These are phyloP conservation scores for Neolamprologus hecqui DNA, from an alignment of 2,113 vertebrate species.

Conservation along the genomic window DNA sequence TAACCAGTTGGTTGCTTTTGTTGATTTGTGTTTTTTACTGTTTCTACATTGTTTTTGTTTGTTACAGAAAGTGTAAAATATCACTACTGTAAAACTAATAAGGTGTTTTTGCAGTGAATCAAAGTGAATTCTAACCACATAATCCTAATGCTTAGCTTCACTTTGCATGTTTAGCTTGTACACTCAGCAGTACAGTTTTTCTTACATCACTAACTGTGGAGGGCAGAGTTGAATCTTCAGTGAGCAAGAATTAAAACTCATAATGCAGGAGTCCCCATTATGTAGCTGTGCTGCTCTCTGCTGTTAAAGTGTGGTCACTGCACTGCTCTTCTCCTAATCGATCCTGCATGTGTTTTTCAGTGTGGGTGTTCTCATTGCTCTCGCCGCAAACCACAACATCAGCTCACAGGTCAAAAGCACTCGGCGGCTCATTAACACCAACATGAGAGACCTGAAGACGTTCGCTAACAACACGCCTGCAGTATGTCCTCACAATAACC, in stretches of 20 bases:
- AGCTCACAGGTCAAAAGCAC: conserved; percentile 75
- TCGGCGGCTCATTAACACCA: conserved; percentile 79
- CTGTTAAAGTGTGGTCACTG: neutral
- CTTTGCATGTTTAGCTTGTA: neutral
- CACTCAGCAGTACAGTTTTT: neutral
- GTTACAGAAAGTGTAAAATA: neutral
- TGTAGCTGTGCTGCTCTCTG: conserved; percentile 24
- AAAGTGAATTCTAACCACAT: neutral
- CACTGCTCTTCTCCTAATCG: neutral
- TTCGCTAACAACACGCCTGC: conserved; percentile 79
- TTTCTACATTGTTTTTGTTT: neutral
- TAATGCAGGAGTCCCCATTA: neutral
- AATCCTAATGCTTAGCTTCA: neutral
- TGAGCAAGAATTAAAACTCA: neutral
- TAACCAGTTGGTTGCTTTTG: neutral
- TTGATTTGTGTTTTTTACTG: neutral
- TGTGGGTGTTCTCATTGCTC: conserved; percentile 78
- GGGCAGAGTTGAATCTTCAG: neutral
- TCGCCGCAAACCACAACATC: conserved; percentile 85
- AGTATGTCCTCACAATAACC: conserved; percentile 61
- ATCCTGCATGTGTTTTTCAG: conserved; percentile 61
- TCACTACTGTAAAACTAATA: neutral
- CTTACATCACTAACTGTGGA: neutral
- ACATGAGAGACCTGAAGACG: conserved; percentile 83
- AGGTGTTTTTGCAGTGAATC: neutral